These are phyloP conservation scores for Leptoclinus maculatus DNA, from an alignment of 2,797 vertebrate species.

Conservation along the genomic window DNA sequence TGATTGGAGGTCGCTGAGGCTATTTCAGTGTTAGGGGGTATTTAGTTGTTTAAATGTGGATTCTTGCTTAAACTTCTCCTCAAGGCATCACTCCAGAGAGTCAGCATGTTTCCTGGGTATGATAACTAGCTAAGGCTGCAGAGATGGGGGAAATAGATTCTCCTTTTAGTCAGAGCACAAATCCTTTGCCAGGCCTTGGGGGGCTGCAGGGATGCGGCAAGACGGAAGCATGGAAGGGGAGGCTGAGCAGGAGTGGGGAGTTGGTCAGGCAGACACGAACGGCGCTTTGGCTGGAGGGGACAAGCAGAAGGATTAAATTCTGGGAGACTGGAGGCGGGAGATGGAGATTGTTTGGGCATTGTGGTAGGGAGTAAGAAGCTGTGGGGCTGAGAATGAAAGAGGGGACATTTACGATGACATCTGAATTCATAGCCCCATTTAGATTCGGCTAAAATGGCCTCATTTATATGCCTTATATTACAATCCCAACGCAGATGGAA, in stretches of 20 bases:
- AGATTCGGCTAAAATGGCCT: constrained; percentile 63
- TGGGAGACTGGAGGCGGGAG: constrained; percentile 74
- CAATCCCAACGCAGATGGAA: constrained; percentile 64
- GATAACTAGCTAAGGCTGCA: constrained; percentile 75
- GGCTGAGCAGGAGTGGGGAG: constrained; percentile 69
- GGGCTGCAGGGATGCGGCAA: constrained; percentile 73
- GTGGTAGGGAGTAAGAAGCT: constrained; percentile 67
- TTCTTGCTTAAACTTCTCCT: constrained; percentile 83
- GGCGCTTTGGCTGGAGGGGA: constrained; percentile 73
- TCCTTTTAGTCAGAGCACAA: constrained; percentile 77
- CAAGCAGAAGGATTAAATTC: constrained; percentile 79
- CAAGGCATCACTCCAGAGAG: constrained; percentile 81
- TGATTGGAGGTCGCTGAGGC: constrained; percentile 60
- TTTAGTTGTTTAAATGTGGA: constrained; percentile 87
- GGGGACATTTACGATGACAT: constrained; percentile 69
- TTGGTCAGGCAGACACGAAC: constrained; percentile 77
- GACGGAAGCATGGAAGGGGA: constrained; percentile 71
- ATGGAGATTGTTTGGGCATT: constrained; percentile 73
- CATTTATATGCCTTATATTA: constrained; percentile 59
- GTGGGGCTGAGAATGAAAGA: constrained; percentile 61
- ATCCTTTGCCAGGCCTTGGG: constrained; percentile 78
- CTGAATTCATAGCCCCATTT: constrained; percentile 72
- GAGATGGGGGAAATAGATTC: constrained; percentile 79
- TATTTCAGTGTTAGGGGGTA: constrained; percentile 74
- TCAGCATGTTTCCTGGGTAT: constrained; percentile 80